A percentile compares a stretch with the other conserved stretches of the same genome.
phyloP scores from a whole-genome alignment of 37 sponge, comb jelly and placozoan species.

The Haliclona indistincta region DNA sequence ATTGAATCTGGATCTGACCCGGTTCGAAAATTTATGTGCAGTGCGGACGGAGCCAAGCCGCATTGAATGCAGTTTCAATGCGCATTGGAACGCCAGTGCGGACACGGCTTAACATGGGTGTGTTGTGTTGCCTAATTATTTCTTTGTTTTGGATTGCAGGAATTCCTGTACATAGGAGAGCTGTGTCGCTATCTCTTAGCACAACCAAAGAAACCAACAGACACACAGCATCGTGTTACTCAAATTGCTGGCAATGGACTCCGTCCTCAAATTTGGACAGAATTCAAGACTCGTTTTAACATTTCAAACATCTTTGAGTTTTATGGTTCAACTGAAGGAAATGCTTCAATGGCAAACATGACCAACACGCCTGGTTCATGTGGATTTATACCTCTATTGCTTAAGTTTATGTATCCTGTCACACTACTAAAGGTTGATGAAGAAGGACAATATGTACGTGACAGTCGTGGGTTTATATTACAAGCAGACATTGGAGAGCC shows the following conservation, averaged over 20 bases:
- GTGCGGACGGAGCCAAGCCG: too few species aligned
- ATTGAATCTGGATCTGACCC: not conserved
- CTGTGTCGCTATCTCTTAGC: constrained; percentile 76
- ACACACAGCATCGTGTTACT: constrained; percentile 54
- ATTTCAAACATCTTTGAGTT: constrained; percentile 79
- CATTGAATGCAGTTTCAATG: too few species aligned
- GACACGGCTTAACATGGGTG: not conserved
- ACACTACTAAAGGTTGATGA: constrained; percentile 44
- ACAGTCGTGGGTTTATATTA: constrained; percentile 42
- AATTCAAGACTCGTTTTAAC: constrained; percentile 68
- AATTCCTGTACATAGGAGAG: constrained; percentile 84
- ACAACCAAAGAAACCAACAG: constrained; percentile 48
- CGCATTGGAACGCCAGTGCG: too few species aligned
- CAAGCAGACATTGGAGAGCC: constrained; percentile 43
- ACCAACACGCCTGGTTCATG: constrained; percentile 31
- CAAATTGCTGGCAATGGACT: constrained; percentile 82
- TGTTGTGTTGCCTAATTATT: not conserved
- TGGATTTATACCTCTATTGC: constrained; percentile 28
- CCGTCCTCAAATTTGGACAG: constrained; percentile 65
- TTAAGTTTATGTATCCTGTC: not conserved
- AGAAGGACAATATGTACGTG: constrained; percentile 36
- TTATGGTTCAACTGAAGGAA: constrained; percentile 88
- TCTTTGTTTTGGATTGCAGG: constrained; percentile 29
- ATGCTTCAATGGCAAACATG: constrained; percentile 34
- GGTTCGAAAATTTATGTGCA: constrained; percentile 1